Conservation (phyloP, 2,797 vertebrate genomes). For the Betta splendens region DNA sequence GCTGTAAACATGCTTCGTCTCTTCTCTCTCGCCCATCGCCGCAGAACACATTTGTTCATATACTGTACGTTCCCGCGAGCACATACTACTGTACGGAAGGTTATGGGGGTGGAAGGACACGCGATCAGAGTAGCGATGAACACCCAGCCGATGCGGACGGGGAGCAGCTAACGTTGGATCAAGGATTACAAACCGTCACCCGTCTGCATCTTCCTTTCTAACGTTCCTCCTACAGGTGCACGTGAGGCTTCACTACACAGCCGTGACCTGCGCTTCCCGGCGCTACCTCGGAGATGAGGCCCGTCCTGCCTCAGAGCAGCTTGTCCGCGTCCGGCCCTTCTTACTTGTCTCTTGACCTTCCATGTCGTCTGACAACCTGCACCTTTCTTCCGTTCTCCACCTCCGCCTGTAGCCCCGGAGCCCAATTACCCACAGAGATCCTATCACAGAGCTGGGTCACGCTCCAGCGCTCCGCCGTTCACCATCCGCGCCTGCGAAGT, state of each 20-base stretch:
- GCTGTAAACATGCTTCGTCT: constrained; percentile 72
- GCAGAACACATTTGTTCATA: constrained; percentile 42
- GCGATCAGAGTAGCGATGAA: constrained; percentile 75
- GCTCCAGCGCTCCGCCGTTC: constrained; percentile 54
- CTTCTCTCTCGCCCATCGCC: constrained; percentile 12
- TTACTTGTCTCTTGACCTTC: constrained; percentile 40
- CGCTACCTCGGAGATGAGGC: constrained; percentile 15
- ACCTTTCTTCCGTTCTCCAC: constrained; percentile 49
- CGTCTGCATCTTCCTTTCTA: too few relatives aligned
- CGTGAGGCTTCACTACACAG: constrained; percentile 13
- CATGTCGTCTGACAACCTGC: constrained; percentile 50
- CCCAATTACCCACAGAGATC: constrained; percentile 74
- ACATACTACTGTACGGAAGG: constrained; percentile 37
- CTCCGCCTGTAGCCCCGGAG: constrained; percentile 60
- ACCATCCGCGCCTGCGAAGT: constrained; percentile 47
- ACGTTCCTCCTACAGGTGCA: constrained; percentile 2
- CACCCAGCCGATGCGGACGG: constrained; percentile 62
- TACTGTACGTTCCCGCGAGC: constrained; percentile 41
- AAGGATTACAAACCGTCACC: constrained; percentile 74
- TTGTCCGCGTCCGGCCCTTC: constrained; percentile 29
- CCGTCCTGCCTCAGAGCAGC: constrained; percentile 37
- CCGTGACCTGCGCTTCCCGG: constrained; percentile 8
- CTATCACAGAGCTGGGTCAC: constrained; percentile 68
- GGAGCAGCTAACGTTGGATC: constrained; percentile 75
- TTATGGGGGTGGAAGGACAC: constrained; percentile 49